Conservation (phyloP, 2,113 vertebrate genomes). For the Stictonetta naevosa region DNA sequence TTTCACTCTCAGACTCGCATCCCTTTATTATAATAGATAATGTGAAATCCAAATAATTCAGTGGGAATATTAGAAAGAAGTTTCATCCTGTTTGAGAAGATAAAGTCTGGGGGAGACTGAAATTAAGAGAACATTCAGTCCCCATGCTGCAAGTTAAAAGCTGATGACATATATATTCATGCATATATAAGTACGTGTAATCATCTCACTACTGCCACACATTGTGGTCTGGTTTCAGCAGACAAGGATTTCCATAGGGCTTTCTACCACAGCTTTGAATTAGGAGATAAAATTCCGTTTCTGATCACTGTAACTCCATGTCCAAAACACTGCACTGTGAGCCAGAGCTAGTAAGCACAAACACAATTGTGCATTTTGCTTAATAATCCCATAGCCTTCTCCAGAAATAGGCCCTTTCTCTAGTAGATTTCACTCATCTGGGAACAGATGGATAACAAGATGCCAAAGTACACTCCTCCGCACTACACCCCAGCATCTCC, state of each 20-base stretch:
- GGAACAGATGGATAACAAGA: not conserved
- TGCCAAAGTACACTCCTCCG: fast-evolving
- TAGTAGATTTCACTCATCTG: not conserved
- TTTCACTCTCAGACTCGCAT: not conserved
- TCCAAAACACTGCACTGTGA: not conserved
- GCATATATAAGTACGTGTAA: fast-evolving
- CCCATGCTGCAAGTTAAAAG: not conserved
- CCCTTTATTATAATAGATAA: not conserved
- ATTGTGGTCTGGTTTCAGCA: not conserved
- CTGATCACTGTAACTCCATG: not conserved
- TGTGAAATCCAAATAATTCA: not conserved
- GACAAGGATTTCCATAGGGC: not conserved
- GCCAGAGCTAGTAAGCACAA: not conserved
- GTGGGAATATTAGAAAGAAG: not conserved
- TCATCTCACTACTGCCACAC: not conserved
- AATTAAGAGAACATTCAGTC: not conserved
- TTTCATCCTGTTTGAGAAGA: not conserved
- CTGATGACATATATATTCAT: not conserved
- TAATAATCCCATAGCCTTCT: not conserved
- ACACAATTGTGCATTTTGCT: not conserved
- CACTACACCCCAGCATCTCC: not conserved
- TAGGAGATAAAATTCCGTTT: not conserved
- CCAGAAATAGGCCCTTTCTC: not conserved
- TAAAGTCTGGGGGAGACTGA: not conserved
- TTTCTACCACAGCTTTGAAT: not conserved